These are phyloP conservation scores for Platanista minor DNA, from an alignment of 2,113 vertebrate genomes.

Conservation along the genomic window DNA sequence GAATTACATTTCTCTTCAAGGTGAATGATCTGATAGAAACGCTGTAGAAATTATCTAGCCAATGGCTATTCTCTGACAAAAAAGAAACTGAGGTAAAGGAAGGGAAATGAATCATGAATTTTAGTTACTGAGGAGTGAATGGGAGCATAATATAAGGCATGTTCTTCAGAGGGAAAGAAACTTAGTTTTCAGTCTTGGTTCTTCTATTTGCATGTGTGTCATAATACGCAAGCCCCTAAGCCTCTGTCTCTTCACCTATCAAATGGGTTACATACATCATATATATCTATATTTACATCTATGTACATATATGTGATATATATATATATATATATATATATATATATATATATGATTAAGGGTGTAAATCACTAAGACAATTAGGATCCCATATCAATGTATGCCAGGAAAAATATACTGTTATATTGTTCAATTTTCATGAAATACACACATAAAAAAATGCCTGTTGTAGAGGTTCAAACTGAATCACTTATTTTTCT, in stretches of 20 bases:
- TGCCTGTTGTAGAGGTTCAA: not conserved
- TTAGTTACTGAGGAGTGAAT: not conserved
- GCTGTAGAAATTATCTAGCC: not conserved
- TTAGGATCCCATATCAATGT: not conserved
- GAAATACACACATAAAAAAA: not conserved
- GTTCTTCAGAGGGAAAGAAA: not conserved
- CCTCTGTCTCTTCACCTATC: not conserved
- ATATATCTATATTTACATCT: not conserved
- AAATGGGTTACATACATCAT: not conserved
- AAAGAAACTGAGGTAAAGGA: constrained; percentile 14
- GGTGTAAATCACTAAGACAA: not conserved
- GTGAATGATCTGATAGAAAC: constrained; percentile 27
- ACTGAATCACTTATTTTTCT: not conserved
- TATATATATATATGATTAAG: not conserved
- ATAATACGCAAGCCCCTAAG: not conserved
- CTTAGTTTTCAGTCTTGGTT: not conserved
- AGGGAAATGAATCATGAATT: not conserved
- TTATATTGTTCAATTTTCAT: not conserved
- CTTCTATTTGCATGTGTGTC: not conserved
- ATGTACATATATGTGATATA: not conserved
- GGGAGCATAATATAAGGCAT: not conserved
- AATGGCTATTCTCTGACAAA: not conserved
- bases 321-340: not conserved
- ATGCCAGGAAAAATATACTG: not conserved
- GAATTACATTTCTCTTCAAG: constrained; percentile 53